These are phyloP conservation scores for Leucopsar rothschildi DNA, from an alignment of 2,113 vertebrate species.

Conservation along the genomic window DNA sequence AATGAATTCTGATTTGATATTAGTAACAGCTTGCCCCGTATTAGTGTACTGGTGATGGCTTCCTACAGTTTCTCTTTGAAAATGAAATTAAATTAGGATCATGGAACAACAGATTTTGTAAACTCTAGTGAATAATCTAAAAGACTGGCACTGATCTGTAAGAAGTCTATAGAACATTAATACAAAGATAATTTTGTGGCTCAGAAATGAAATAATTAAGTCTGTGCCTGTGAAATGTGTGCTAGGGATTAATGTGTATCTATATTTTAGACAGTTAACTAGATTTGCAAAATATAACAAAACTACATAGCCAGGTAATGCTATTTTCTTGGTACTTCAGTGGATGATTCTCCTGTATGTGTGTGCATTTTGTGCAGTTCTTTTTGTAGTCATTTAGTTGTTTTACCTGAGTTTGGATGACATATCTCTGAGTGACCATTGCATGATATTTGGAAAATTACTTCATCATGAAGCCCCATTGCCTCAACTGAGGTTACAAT, in stretches of 20 bases:
- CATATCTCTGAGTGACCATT: not conserved
- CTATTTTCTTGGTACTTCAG: not conserved
- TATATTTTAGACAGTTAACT: not conserved
- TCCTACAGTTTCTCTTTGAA: conserved; percentile 55
- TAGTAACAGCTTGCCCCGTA: conserved; percentile 59
- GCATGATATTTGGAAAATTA: not conserved
- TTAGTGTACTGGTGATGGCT: conserved; percentile 26
- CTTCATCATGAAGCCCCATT: not conserved
- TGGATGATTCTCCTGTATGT: not conserved
- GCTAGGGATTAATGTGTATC: not conserved
- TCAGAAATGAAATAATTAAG: not conserved
- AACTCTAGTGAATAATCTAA: not conserved
- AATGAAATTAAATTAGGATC: conserved; percentile 53
- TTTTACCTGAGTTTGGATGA: not conserved
- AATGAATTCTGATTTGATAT: conserved; percentile 70
- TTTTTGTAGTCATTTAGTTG: not conserved
- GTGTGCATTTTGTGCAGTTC: not conserved
- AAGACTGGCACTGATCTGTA: not conserved
- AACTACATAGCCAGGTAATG: not conserved
- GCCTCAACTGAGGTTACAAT: not conserved
- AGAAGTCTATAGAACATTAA: not conserved
- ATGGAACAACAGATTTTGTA: conserved; percentile 56
- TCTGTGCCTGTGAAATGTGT: not conserved
- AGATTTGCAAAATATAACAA: not conserved
- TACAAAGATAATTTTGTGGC: not conserved